Evolutionary conservation across 2,888 invertebrate genomes (phyloP), one percentile per base, ranked within the genome.

Genomic region (Teleiodes luculella): DNA sequence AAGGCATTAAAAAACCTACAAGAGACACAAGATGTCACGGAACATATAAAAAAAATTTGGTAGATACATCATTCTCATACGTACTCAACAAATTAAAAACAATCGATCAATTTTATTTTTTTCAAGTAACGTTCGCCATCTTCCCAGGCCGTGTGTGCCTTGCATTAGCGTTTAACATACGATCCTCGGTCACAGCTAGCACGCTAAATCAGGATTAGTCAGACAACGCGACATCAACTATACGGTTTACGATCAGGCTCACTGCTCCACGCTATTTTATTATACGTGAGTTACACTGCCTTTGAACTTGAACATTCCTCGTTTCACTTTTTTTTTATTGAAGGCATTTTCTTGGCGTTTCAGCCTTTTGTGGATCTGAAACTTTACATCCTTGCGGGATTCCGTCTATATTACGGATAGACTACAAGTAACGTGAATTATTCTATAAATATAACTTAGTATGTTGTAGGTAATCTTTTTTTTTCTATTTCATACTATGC

Each of bases 131-230:
- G 63, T 53, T 63, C 51, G 52, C 20, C 31, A 14, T 55, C 18
- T 55, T 36, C 3, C 1, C 16, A 5, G 28, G 5, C 73, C 54
- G 72, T 80, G 70, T 77, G 77, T 78, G 58, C 3, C 36, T 53
- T 65, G 61, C 63, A 74, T 78, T 80, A 76, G 72, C 74, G 78
- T 66, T 72, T 82, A 83, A 84, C 79, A 70, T 83, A 86, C 77
- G 73, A 67, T 59, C 70, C 63, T 57, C 71, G 74, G 73, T 71
- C 71, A 70, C 76, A 71, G 74, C 74, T 68, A 74, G 72, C 68
- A 65, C 76, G 82, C 82, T 88, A 88, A 86, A 89, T 89, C 88
- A 88, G 87, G 86, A 85, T 89, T 88, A 89, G 81, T 68, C 60
- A 62, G 80, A 84, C 83, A 77, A 65, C 65, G 73, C 72, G 76